Percentiles rank a stretch among this genome's conserved stretches.
Evolutionary conservation across 53 echinoderm and acorn worm species (phyloP).

Genomic region (Astropecten irregularis): DNA sequence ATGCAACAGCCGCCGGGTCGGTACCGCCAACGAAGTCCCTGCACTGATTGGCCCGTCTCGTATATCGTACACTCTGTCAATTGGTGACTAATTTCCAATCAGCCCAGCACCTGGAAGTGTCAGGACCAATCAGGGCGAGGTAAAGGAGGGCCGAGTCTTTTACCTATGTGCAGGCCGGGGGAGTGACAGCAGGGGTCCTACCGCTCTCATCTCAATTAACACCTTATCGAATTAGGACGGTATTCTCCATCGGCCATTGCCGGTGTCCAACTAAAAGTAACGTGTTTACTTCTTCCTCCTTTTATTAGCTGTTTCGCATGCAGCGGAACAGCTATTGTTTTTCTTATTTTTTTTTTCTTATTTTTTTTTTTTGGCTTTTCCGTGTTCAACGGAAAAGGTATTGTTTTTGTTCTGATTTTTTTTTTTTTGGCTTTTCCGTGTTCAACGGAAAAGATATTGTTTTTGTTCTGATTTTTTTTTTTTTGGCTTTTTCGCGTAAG

Average conservation of each 20-base stretch:
- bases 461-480: no score
- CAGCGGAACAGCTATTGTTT: no score
- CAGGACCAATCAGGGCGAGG: slow-evolving; percentile 47
- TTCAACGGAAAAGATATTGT: no score
- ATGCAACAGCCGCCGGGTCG: slow-evolving; percentile 29
- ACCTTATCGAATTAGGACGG: slow-evolving; percentile 61
- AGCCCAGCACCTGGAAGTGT: slow-evolving; percentile 49
- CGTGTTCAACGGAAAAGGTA: no score
- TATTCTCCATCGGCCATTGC: background rate
- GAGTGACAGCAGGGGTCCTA: slow-evolving; percentile 18
- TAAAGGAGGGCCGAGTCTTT: background rate
- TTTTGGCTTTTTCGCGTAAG: no score
- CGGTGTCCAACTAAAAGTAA: background rate
- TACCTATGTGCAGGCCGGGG: no score
- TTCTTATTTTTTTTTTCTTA: no score
- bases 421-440: no score
- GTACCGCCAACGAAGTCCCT: slow-evolving; percentile 54
- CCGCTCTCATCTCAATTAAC: slow-evolving; percentile 48
- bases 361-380: no score
- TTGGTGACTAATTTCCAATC: slow-evolving; percentile 61
- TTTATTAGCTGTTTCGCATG: no score
- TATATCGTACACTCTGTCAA: slow-evolving; percentile 11
- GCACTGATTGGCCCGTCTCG: slow-evolving; percentile 46
- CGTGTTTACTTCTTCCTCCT: no score
- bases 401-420: no score